Conservation (phyloP, 2,888 invertebrate species). For the Euzetes globulus region DNA sequence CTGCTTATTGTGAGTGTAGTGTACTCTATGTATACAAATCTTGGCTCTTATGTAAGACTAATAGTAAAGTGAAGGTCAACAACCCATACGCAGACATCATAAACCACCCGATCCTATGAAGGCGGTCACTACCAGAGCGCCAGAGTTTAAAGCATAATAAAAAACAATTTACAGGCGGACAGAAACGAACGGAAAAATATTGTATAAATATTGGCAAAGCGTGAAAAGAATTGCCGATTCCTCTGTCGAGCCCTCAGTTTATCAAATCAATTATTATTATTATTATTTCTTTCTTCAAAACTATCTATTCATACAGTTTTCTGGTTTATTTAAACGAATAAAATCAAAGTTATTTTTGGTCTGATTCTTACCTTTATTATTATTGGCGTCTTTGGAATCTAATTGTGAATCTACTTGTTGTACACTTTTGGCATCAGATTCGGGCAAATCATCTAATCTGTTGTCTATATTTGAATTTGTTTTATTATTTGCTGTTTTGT, state of each 20-base stretch:
- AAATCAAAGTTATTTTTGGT: too few species aligned
- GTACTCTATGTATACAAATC: not conserved
- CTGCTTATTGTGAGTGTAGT: conserved; percentile 1
- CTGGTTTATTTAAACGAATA: not conserved
- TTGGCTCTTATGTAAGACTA: not conserved
- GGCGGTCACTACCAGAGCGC: conserved; percentile 13
- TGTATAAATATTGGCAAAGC: conserved; percentile 2
- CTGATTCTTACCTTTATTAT: conserved; percentile 18
- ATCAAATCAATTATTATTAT: conserved; percentile 19
- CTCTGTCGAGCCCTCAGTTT: not conserved
- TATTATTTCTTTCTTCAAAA: not conserved
- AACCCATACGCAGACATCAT: conserved; percentile 26
- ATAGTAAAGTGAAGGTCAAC: conserved; percentile 23
- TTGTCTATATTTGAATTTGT: conserved; percentile 21
- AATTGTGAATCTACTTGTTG: conserved; percentile 26
- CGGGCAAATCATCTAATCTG: conserved; percentile 28
- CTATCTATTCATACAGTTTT: not conserved
- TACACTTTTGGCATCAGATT: conserved; percentile 27
- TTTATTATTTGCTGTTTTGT: not conserved
- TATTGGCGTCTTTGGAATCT: conserved; percentile 6
- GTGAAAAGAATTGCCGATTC: conserved; percentile 8
- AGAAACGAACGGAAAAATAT: not conserved
- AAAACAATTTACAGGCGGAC: conserved; percentile 23
- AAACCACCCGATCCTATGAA: conserved; percentile 22
- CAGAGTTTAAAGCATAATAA: not conserved